phyloP scores from a whole-genome alignment of 35 echinoderm and acorn worm species.

The Apostichopus japonicus region DNA sequence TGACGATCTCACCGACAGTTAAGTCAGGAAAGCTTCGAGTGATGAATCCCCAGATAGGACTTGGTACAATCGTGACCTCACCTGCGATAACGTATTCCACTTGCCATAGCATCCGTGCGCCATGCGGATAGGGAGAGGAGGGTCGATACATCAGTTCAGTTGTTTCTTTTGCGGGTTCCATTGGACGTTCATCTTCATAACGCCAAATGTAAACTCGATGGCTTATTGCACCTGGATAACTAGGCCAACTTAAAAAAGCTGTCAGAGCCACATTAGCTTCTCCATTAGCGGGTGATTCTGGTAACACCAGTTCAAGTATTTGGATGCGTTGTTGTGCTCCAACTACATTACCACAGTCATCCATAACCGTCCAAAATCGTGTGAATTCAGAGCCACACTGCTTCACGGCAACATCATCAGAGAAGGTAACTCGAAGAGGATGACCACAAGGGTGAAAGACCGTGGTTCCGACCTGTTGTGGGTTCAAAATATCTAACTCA shows the following conservation, averaged over 20 bases:
- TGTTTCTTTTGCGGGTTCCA: constrained; percentile 2
- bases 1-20: not conserved
- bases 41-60: constrained; percentile 47
- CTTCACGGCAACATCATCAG: constrained; percentile 17
- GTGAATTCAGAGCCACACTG: constrained; percentile 23
- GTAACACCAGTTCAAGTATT: constrained; percentile 24
- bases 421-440: constrained; percentile 14
- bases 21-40: constrained; percentile 34
- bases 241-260: constrained; percentile 14
- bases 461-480: not conserved
- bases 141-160: not conserved
- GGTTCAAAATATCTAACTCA: constrained; percentile 18
- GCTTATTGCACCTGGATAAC: constrained; percentile 27
- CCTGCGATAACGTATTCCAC: constrained; percentile 18
- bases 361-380: constrained; percentile 32
- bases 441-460: constrained; percentile 36
- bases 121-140: constrained; percentile 18
- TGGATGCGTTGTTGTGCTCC: constrained; percentile 27
- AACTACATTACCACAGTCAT: constrained; percentile 46
- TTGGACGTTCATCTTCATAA: constrained; percentile 36
- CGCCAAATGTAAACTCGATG: constrained; percentile 34
- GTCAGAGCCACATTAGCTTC: constrained; percentile 30
- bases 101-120: constrained; percentile 40
- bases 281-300: constrained; percentile 36
- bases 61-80: constrained; percentile 8